Base-by-base conservation (phyloP, 2,113 vertebrate genomes). In the Oncorhynchus clarkii region DNA sequence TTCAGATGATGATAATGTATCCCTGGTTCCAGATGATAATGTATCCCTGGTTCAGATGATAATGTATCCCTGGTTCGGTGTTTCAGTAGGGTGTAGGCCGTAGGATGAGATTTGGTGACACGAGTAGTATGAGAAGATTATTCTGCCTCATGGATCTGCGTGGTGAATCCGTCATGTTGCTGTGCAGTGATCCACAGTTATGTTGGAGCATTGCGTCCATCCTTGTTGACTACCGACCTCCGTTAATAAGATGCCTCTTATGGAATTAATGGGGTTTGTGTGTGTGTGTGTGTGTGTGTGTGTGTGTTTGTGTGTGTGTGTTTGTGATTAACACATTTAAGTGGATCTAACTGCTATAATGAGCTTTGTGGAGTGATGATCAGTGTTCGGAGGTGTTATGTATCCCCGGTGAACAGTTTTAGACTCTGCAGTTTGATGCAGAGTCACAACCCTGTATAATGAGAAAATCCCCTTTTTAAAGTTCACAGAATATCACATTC, bases 321-420 rank as follows among this genome's bases (percentile, higher is more conserved):
- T 60, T 68, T 73, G 77, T 79, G 85, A 86, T 86, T 87, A 88
- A 89, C 73, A 82, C 79, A 82, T 77, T 89, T 85, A 90, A 89
- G 85, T 89, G 85, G 82, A 80, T 86, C 74, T 59, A 65, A 31
- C 34, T 34, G 67, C 75, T 78, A 74, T 87, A 89, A 90, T 86
- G 80, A 87, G 82, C 80, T 87, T 88, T 88, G 70, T 79, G 76
- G 51, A 82, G 79, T 69, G 78, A 86, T 84, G 74, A 82, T 72
- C 24, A 65, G 13, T 74, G 78, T 77, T 54, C 71, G 78, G 74
- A 29, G 76, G 75, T 76, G 75, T 81, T 85, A 75, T 34, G 34
- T 34, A 34, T 34, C 34, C 34, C 6, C 2, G 66, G 57, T 76
- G 76, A 85, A 81, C 75, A 64, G 39, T 79, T 71, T 72, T 72